A percentile compares a stretch with the other conserved stretches of the same genome.
Conservation (phyloP, 2,797 vertebrate genomes). For the Spinibarbus caldwelli region DNA sequence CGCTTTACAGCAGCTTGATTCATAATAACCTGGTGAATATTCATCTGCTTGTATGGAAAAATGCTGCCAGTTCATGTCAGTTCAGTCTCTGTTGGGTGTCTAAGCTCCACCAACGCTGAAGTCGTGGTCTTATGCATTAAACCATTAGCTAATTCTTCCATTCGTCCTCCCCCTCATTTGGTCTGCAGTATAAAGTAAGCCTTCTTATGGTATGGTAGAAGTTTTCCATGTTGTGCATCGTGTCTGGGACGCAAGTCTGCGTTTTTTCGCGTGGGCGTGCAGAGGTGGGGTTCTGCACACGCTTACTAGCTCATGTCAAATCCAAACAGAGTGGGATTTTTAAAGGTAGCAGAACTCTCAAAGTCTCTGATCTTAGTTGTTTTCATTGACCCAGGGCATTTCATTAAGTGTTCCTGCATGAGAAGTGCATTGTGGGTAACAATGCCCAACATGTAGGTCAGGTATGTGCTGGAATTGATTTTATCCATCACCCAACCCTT, state of each 20-base stretch:
- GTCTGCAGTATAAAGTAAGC: slow-evolving; percentile 40
- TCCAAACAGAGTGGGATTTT: not conserved
- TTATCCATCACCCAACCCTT: not conserved
- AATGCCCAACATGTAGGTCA: not conserved
- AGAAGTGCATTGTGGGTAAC: not conserved
- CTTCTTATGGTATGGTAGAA: slow-evolving; percentile 42
- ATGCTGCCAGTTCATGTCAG: slow-evolving; percentile 1
- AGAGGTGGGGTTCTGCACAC: slow-evolving; percentile 34
- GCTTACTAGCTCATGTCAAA: slow-evolving; percentile 38
- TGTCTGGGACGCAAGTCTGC: slow-evolving; percentile 44
- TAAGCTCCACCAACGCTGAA: slow-evolving; percentile 50
- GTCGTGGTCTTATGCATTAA: slow-evolving; percentile 53
- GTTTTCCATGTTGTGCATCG: slow-evolving; percentile 51
- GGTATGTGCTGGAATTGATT: not conserved
- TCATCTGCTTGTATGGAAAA: not conserved
- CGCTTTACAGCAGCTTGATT: not conserved
- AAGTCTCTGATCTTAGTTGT: not conserved
- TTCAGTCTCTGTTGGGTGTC: slow-evolving; percentile 33
- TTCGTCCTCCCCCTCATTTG: slow-evolving; percentile 45
- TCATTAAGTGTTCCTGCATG: not conserved
- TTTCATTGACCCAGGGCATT: not conserved
- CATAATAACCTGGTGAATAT: not conserved
- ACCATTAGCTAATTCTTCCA: slow-evolving; percentile 57
- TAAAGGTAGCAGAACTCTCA: not conserved
- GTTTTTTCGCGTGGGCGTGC: slow-evolving; percentile 37